These are phyloP conservation scores for Belgica antarctica DNA, from an alignment of 2,888 invertebrate genomes.

Conservation along the genomic window DNA sequence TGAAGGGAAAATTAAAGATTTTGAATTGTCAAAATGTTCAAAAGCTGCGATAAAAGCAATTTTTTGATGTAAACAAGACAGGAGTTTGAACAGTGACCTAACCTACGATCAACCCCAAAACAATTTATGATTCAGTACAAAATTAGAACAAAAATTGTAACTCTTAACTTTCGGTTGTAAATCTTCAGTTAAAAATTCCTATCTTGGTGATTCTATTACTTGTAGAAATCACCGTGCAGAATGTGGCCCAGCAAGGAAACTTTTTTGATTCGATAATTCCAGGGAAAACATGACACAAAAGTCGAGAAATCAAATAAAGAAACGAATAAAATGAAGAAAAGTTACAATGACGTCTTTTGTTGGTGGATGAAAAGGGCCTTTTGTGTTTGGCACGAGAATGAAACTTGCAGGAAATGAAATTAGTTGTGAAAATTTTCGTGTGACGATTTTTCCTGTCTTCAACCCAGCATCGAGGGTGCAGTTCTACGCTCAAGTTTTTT, in stretches of 20 bases:
- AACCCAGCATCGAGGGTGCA: not conserved
- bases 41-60: no score
- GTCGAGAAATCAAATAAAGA: conserved; percentile 31
- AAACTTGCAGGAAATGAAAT: conserved; percentile 39
- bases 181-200: no score
- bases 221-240: not conserved
- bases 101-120: no score
- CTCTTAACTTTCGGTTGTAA: no score
- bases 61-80: no score
- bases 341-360: conserved; percentile 27
- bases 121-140: no score
- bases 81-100: no score
- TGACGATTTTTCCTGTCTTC: not conserved
- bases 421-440: conserved; percentile 22
- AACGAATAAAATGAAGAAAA: not conserved
- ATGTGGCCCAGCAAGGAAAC: not conserved
- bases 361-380: not conserved
- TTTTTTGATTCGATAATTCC: conserved; percentile 15
- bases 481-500: not conserved
- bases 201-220: no score
- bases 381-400: not conserved
- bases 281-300: not conserved
- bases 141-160: no score
- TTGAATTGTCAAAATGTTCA: no score
- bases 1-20: no score